phyloP scores from a whole-genome alignment of 2,888 invertebrate genomes.

The Cyclophora punctaria region DNA sequence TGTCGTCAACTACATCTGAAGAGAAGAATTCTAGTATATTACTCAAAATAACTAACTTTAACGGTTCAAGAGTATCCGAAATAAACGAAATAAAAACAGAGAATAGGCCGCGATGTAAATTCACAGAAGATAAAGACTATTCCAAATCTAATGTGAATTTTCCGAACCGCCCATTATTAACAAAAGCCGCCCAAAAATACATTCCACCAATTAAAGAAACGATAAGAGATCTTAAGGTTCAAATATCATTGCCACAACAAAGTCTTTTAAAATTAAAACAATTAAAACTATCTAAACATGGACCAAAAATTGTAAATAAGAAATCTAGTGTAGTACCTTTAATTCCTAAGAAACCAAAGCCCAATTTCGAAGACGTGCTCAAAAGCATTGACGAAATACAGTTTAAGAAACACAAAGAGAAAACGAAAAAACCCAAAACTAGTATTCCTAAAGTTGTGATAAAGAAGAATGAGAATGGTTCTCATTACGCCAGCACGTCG shows the following conservation, averaged over 20 bases:
- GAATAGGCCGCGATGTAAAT: conserved; percentile 44
- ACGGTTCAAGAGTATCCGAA: conserved; percentile 55
- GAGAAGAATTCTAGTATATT: conserved; percentile 54
- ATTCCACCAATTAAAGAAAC: conserved; percentile 63
- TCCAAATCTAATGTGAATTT: conserved; percentile 26
- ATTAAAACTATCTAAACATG: conserved; percentile 54
- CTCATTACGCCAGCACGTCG: conserved; percentile 62
- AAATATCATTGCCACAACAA: conserved; percentile 59
- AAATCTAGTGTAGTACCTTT: conserved; percentile 27
- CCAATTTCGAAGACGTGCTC: conserved; percentile 70
- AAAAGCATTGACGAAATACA: conserved; percentile 69
- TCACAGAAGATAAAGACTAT: conserved; percentile 52
- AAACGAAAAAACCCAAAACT: conserved; percentile 50
- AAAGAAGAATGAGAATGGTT: conserved; percentile 63
- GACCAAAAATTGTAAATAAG: conserved; percentile 40
- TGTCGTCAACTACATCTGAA: conserved; percentile 66
- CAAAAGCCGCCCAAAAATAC: conserved; percentile 71
- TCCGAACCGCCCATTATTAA: conserved; percentile 49
- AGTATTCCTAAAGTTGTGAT: conserved; percentile 66
- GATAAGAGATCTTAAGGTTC: conserved; percentile 57
- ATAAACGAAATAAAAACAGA: conserved; percentile 36
- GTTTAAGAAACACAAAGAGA: conserved; percentile 58
- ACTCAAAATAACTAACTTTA: conserved; percentile 60
- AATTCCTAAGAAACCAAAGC: conserved; percentile 55
- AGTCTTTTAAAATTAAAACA: conserved; percentile 59